Percentiles rank a stretch among this genome's conserved stretches.
phyloP scores from a whole-genome alignment of 2,797 vertebrate species.

The Lagocephalus sceleratus region DNA sequence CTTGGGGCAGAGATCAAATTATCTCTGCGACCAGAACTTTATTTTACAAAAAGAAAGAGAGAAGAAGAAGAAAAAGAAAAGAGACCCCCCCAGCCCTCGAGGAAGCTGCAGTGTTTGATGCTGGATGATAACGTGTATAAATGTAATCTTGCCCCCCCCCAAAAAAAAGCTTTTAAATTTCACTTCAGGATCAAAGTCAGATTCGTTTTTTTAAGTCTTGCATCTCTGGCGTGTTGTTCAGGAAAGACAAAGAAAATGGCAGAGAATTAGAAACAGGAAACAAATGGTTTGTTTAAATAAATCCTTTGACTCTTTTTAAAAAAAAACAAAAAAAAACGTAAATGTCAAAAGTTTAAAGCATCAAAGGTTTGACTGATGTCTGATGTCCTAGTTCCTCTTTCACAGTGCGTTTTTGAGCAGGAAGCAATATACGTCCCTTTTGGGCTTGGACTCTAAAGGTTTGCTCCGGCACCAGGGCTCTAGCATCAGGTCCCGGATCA shows the following conservation, averaged over 20 bases:
- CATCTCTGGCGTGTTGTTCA: neutral
- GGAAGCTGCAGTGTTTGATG: constrained; percentile 8
- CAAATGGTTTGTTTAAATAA: too few species aligned
- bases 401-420: too few species aligned
- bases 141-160: constrained; percentile 10
- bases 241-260: neutral
- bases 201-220: constrained; percentile 6
- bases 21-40: constrained; percentile 16
- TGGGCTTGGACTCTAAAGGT: too few species aligned
- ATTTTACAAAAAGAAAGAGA: constrained; percentile 7
- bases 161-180: constrained; percentile 22
- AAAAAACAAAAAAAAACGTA: too few species aligned
- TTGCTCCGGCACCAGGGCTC: neutral
- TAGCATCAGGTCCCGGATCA: neutral
- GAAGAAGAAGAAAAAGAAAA: constrained; percentile 3
- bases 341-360: too few species aligned
- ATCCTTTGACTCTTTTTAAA: too few species aligned
- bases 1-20: constrained; percentile 26
- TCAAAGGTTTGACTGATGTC: too few species aligned
- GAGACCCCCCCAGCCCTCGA: constrained; percentile 3
- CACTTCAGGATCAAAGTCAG: constrained; percentile 15
- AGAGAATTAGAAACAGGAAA: neutral
- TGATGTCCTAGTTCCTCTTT: too few species aligned
- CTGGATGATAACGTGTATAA: constrained; percentile 7
- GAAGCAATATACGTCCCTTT: too few species aligned